Evolutionary conservation across 1,140 invertebrate species (phyloP).

Genomic region (Neoseiulus cucumeris): DNA sequence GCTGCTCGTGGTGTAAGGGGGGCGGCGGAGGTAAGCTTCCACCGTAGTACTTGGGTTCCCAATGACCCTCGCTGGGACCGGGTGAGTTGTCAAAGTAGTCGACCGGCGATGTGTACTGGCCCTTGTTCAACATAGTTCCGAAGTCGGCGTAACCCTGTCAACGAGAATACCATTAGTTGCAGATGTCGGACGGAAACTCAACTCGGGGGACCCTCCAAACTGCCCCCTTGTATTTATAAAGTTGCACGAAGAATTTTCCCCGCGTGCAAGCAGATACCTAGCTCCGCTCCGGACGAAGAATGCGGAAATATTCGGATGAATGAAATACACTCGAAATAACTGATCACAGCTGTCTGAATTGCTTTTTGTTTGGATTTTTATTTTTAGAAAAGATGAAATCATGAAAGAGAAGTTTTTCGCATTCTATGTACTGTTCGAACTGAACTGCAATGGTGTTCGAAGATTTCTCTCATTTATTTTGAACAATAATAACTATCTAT

Average conservation of each 20-base stretch:
- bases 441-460: too few species aligned
- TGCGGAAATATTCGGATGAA: background rate
- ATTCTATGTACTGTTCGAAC: too few species aligned
- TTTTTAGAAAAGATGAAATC: too few species aligned
- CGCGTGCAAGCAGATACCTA: background rate
- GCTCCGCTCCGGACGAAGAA: background rate
- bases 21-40: background rate
- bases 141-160: background rate
- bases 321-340: background rate
- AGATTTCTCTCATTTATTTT: too few species aligned
- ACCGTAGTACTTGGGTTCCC: background rate
- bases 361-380: too few species aligned
- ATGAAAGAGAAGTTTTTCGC: too few species aligned
- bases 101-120: background rate
- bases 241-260: background rate
- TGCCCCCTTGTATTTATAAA: background rate
- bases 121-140: background rate
- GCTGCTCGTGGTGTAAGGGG: constrained; percentile 1
- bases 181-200: background rate
- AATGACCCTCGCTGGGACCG: background rate
- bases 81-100: background rate
- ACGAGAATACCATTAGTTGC: background rate
- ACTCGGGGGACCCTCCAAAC: background rate
- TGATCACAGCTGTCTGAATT: too few species aligned
- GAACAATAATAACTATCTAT: too few species aligned